Percentiles rank a stretch among this genome's conserved stretches.
Conservation (phyloP, 2,888 invertebrate species). For the Napeogenes inachia region DNA sequence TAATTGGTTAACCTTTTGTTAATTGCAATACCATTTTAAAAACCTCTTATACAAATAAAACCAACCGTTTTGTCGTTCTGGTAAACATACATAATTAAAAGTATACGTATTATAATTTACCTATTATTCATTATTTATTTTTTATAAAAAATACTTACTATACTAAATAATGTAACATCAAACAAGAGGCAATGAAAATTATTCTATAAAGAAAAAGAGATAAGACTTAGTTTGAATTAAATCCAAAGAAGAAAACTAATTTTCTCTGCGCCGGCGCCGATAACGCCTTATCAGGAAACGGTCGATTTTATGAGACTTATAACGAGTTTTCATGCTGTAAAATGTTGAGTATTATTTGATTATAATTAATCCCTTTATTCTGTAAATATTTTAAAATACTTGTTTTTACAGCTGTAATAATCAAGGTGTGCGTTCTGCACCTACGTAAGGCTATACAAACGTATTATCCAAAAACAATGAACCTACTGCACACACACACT, state of each 20-base stretch:
- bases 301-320: not conserved
- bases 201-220: slow-evolving; percentile 19
- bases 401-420: too few species aligned
- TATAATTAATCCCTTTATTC: too few species aligned
- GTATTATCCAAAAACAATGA: not conserved
- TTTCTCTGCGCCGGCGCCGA: slow-evolving; percentile 25
- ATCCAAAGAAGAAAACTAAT: slow-evolving; percentile 29
- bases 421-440: not conserved
- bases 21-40: too few species aligned
- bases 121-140: too few species aligned
- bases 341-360: too few species aligned
- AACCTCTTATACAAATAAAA: too few species aligned
- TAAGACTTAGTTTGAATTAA: slow-evolving; percentile 24
- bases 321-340: too few species aligned
- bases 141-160: too few species aligned
- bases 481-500: not conserved
- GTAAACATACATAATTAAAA: too few species aligned
- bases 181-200: slow-evolving; percentile 15
- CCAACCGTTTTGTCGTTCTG: too few species aligned
- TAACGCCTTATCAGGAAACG: slow-evolving; percentile 21
- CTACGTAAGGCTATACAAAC: not conserved
- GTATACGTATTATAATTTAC: too few species aligned
- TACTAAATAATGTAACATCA: not conserved
- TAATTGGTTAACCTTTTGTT: not conserved
- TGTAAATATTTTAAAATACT: too few species aligned